Evolutionary conservation across 1,140 invertebrate species (phyloP).

Genomic region (Heterodera carotae): DNA sequence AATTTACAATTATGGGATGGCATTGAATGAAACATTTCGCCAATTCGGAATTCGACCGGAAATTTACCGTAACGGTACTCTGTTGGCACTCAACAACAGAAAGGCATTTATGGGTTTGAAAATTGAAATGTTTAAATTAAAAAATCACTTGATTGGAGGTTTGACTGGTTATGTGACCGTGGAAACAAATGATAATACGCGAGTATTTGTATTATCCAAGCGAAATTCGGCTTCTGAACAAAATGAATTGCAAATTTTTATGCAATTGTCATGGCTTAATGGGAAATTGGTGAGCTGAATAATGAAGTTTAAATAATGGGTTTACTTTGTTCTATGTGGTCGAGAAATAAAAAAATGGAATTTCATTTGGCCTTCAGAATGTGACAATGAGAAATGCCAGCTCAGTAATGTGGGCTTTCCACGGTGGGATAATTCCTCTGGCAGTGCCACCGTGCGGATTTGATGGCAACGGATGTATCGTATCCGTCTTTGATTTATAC

Average conservation of each 20-base stretch:
- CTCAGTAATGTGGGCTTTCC: constrained; percentile 44
- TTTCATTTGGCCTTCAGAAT: not conserved
- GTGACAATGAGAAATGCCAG: constrained; percentile 22
- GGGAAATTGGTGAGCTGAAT: not conserved
- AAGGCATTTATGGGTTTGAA: not conserved
- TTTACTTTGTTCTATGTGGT: too few species aligned
- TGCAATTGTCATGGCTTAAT: not conserved
- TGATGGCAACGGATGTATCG: constrained; percentile 41
- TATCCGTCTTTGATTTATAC: not conserved
- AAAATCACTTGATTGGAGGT: not conserved
- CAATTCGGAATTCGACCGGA: not conserved
- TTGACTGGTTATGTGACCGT: not conserved
- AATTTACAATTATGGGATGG: constrained; percentile 1
- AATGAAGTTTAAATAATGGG: not conserved
- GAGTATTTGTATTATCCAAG: not conserved
- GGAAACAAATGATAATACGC: constrained; percentile 3
- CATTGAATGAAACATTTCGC: not conserved
- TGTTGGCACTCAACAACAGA: constrained; percentile 31
- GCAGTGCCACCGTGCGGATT: constrained; percentile 42
- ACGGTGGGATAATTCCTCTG: constrained; percentile 29
- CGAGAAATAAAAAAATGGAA: too few species aligned
- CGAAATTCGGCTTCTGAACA: not conserved
- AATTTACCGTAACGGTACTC: not conserved
- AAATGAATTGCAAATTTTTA: constrained; percentile 11
- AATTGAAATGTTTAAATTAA: not conserved